These are phyloP conservation scores for Caerostris darwini DNA, from an alignment of 1,140 invertebrate species.

Conservation along the genomic window DNA sequence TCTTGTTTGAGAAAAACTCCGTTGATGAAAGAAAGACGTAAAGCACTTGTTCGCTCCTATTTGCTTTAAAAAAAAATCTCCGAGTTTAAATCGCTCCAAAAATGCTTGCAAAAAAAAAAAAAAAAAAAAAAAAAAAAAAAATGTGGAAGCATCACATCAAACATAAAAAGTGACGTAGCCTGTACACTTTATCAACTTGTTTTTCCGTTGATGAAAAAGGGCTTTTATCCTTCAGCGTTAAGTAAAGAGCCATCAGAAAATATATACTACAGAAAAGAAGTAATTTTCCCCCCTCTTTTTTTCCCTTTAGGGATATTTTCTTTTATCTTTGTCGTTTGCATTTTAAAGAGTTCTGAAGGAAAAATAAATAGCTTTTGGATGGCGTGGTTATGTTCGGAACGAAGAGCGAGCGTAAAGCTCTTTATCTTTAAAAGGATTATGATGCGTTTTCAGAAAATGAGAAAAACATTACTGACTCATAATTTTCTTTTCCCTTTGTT, in stretches of 20 bases:
- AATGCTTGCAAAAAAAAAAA: background rate
- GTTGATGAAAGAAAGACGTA: background rate
- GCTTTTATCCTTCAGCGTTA: background rate
- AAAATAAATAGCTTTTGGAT: constrained; percentile 40
- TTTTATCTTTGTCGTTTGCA: constrained; percentile 39
- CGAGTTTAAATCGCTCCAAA: background rate
- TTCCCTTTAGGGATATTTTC: background rate
- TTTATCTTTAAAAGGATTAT: constrained; percentile 36
- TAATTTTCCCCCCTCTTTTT: constrained; percentile 31
- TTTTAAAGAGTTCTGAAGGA: constrained; percentile 2
- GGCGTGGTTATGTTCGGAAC: constrained; percentile 1
- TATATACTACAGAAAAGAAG: background rate
- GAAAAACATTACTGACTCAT: constrained; percentile 15
- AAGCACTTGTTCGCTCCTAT: background rate
- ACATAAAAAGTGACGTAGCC: background rate
- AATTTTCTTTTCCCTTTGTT: background rate
- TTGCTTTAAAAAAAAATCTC: background rate
- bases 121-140: too few species aligned
- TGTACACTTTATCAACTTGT: background rate
- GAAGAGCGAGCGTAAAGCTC: background rate
- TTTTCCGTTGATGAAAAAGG: constrained; percentile 34
- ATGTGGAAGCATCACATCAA: background rate
- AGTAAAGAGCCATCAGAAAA: constrained; percentile 26
- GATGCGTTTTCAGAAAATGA: constrained; percentile 15
- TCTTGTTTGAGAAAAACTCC: background rate